Base-by-base conservation (phyloP, 1,140 invertebrate species). In the Brachionus plicatilis region DNA sequence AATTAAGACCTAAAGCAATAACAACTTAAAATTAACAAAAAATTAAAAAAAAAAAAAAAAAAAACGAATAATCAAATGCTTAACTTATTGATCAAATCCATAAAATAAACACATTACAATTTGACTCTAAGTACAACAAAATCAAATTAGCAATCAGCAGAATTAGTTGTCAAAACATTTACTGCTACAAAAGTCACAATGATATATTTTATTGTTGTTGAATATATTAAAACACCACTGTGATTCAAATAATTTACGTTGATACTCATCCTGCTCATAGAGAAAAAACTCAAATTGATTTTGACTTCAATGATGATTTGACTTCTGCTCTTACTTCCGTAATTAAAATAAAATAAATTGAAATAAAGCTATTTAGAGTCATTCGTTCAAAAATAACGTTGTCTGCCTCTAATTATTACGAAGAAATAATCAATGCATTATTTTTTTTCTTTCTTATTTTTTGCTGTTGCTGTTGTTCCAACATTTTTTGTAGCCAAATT, bases 371-470 rank as follows among this genome's bases (percentile, higher is more conserved):
- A 72, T 72, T 72, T 76, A 27, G 50, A 76, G 24, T 76, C 72
- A 76, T 76, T 76, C 72, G 47, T 76, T 50, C 72, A 76, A 76
- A 70, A 76, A 50, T 50, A 76, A 76, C 41, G 41, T 76, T 76
- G 41, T 76, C 72, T 76, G 72, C 20, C 14, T 29, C 12, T 76
- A 50, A 50, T 37, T 50, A 50, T 50, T 50, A 76, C 24, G 8
- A 50, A 9, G 50, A 33, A 76, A 50, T 50, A 50, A 75, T 43
- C 14, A 75, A 43, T 43, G 17, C 41, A 47, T 43, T 20, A 47
- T 41, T 43, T 45, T 45, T 70, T 17, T 24, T 17, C n/a, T 45
- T 0, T 68, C 24, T 14, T 68, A n/a, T n/a, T 37, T 37, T 68
- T 37, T 29, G 3, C 24, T 66, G 17, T 24, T 12, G 27, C 7